Evolutionary conservation across 2,797 vertebrate species (phyloP).

Genomic region (Pangasius mekongensis): DNA sequence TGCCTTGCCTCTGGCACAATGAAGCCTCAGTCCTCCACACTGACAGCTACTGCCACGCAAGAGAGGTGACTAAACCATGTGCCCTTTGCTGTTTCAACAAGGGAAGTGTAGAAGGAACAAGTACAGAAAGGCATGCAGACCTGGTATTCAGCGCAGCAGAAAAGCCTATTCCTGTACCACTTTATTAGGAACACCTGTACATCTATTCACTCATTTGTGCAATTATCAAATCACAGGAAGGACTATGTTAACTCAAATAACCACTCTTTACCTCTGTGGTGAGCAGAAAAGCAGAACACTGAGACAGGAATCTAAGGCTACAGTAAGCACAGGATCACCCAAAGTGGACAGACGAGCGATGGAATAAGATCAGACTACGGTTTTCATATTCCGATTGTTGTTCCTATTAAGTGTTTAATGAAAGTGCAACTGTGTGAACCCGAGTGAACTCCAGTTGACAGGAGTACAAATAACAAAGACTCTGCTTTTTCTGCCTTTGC

Average conservation of each 20-base stretch:
- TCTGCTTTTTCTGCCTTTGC: not conserved
- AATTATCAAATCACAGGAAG: not conserved
- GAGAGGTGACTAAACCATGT: slow-evolving; percentile 30
- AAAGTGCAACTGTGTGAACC: not conserved
- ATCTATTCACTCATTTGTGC: not conserved
- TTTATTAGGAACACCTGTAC: not conserved
- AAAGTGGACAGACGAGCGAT: not conserved
- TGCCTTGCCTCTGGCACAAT: slow-evolving; percentile 16
- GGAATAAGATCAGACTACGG: not conserved
- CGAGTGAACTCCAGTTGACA: not conserved
- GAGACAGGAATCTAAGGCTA: too few species aligned
- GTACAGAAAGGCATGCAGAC: not conserved
- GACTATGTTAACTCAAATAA: not conserved
- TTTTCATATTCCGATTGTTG: not conserved
- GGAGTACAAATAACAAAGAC: not conserved
- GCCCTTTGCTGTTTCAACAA: slow-evolving; percentile 13
- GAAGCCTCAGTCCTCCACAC: slow-evolving; percentile 27
- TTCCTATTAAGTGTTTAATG: not conserved
- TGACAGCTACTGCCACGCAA: slow-evolving; percentile 22
- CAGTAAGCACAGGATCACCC: not conserved
- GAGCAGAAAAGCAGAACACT: not conserved
- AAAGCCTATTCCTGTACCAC: not conserved
- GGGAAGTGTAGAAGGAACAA: not conserved
- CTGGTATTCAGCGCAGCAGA: not conserved
- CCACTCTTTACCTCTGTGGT: not conserved